Evolutionary conservation across 2,797 vertebrate genomes (phyloP).

Genomic region (Periophthalmus magnuspinnatus): DNA sequence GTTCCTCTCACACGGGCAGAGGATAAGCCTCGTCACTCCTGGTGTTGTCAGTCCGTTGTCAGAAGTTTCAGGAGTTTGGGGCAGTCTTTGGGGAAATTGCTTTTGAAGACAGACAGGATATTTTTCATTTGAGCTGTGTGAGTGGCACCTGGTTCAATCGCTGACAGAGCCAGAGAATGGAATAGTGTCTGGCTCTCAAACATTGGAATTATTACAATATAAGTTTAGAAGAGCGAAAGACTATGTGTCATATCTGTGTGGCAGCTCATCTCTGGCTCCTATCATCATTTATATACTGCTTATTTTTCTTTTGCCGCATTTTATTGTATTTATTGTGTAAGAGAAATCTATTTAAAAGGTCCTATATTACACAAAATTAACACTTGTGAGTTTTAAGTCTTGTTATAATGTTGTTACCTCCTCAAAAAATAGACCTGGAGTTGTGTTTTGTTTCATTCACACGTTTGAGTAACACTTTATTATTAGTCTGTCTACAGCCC

Average conservation of each 20-base stretch:
- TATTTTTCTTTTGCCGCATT: no score
- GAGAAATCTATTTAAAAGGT: no score
- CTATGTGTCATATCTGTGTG: not conserved
- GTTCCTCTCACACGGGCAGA: not conserved
- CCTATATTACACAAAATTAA: no score
- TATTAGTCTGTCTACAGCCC: no score
- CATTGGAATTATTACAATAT: not conserved
- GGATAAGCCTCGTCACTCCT: not conserved
- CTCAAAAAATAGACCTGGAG: no score
- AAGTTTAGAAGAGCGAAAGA: not conserved
- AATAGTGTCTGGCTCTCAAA: not conserved
- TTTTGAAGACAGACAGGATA: slow-evolving; percentile 6
- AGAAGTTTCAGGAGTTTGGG: slow-evolving; percentile 3
- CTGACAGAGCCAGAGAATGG: not conserved
- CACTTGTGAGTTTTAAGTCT: no score
- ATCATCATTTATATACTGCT: not conserved
- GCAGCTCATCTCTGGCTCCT: not conserved
- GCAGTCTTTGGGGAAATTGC: slow-evolving; percentile 10
- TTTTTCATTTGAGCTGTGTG: slow-evolving; percentile 5
- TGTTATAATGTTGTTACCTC: no score
- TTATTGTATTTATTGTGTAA: no score
- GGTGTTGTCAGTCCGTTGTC: slow-evolving; percentile 5
- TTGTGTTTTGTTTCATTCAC: no score
- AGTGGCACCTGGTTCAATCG: slow-evolving; percentile 5
- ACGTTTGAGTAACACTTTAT: no score